Base-by-base conservation (phyloP, 2,888 invertebrate species). In the Kuschelorhynchus macadamiae region DNA sequence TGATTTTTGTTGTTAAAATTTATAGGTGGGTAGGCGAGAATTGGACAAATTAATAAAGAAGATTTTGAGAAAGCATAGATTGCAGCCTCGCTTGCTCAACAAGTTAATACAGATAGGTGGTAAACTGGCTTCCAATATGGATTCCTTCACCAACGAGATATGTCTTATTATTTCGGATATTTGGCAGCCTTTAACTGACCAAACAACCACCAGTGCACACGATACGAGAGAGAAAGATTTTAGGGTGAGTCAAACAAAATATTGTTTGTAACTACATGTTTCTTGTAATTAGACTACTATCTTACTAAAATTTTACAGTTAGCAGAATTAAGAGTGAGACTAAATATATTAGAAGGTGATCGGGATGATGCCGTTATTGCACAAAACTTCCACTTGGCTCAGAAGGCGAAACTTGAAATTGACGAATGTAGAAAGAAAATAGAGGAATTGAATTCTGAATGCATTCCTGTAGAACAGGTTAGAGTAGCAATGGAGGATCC, bases 131-230 rank as follows among this genome's bases (percentile, higher is more conserved):
- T 65, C 72, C 9, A 71, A 73, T 47, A 39, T 72, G 0, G 76
- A 76, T 14, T 64, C 57, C 11, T 74, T 80, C 30, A 75, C 74
- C 3, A 73, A 61, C 16, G 76, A 76, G 41, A 73, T 78, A 4
- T 78, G 76, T 53, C 66, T 73, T 30, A 68, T 80, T 33, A 78
- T 80, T 49, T 77, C 76, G 1, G 77, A 80, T 18, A 77, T 79
- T 57, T 72, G 74, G 46, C 77, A 78, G 71, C 78, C 77, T 1
- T 25, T 74, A 5, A 61, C 70, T 20, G 72, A 73, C 46, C 56
- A 73, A 61, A 42, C 39, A 16, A 65, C 66, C 9, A 65, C 66
- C 9, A 50, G 65, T 17, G 60, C 64, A 60, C 36, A 57, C 9
- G 61, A 71, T 33, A 20, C 62, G 8, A 53, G 61, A 32, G 66